A percentile compares a stretch with the other conserved stretches of the same genome.
Conservation (phyloP, 92 coral and sea anemone genomes). For the Micromussa lordhowensis region DNA sequence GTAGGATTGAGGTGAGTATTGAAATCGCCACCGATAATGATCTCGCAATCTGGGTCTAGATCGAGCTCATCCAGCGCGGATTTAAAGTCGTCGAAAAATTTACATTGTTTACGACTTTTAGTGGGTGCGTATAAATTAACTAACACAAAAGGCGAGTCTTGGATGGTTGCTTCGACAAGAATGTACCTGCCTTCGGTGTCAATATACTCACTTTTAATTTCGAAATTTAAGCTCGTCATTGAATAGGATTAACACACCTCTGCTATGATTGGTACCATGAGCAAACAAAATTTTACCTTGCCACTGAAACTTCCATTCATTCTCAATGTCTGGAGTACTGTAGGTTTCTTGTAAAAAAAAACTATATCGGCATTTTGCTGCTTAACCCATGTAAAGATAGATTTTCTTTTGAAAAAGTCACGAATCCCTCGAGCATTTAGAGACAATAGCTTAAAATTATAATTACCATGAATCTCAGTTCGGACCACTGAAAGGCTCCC, state of each 20-base stretch:
- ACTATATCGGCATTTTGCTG: not conserved
- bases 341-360: not conserved
- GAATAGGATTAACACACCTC: too few relatives aligned
- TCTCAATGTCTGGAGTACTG: too few relatives aligned
- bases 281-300: not conserved
- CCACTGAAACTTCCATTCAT: too few relatives aligned
- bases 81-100: not conserved
- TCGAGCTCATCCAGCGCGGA: not conserved
- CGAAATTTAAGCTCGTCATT: too few relatives aligned
- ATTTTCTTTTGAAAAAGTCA: not conserved
- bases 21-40: not conserved
- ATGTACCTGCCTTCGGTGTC: too few relatives aligned
- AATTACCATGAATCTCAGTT: not conserved
- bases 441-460: not conserved
- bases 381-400: not conserved
- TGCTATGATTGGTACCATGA: not conserved
- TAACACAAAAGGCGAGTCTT: too few relatives aligned
- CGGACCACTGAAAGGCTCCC: not conserved
- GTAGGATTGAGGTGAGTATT: slow-evolving; percentile 3
- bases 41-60: not conserved
- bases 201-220: too few relatives aligned
- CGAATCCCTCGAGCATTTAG: not conserved
- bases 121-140: slow-evolving; percentile 11
- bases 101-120: not conserved
- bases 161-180: too few relatives aligned